These are phyloP conservation scores for Polypedilum vanderplanki DNA, from an alignment of 1,140 invertebrate species.

Conservation along the genomic window DNA sequence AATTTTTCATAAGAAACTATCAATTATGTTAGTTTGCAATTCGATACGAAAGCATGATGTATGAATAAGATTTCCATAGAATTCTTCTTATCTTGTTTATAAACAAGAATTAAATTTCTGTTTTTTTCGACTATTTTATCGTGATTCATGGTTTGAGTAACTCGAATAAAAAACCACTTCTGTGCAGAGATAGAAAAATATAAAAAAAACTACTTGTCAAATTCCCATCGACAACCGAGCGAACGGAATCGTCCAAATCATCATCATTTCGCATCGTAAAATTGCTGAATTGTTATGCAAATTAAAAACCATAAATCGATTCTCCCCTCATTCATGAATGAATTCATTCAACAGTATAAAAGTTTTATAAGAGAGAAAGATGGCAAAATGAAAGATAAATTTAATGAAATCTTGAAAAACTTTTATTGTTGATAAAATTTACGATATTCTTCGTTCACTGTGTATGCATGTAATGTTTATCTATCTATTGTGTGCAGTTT, in stretches of 20 bases:
- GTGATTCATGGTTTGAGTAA: too few relatives aligned
- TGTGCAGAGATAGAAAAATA: too few relatives aligned
- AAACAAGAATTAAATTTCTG: too few relatives aligned
- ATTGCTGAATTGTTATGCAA: not conserved
- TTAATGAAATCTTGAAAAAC: not conserved
- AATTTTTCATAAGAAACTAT: too few relatives aligned
- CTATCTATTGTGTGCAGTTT: not conserved
- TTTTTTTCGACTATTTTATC: too few relatives aligned
- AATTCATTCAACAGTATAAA: not conserved
- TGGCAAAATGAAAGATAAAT: not conserved
- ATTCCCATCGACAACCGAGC: not conserved
- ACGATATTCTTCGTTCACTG: not conserved
- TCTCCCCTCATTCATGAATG: not conserved
- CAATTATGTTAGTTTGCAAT: too few relatives aligned
- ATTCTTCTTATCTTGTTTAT: too few relatives aligned
- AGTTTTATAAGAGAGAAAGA: not conserved
- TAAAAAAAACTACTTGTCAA: not conserved
- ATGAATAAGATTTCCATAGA: too few relatives aligned
- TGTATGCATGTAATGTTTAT: conserved; percentile 6
- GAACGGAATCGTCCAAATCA: not conserved
- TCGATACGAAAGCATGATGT: too few relatives aligned
- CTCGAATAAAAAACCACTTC: too few relatives aligned
- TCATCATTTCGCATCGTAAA: not conserved
- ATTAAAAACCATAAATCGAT: conserved; percentile 1
- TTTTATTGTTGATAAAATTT: not conserved